Evolutionary conservation across 2,888 invertebrate species (phyloP).

Genomic region (Ornithoptera alexandrae): DNA sequence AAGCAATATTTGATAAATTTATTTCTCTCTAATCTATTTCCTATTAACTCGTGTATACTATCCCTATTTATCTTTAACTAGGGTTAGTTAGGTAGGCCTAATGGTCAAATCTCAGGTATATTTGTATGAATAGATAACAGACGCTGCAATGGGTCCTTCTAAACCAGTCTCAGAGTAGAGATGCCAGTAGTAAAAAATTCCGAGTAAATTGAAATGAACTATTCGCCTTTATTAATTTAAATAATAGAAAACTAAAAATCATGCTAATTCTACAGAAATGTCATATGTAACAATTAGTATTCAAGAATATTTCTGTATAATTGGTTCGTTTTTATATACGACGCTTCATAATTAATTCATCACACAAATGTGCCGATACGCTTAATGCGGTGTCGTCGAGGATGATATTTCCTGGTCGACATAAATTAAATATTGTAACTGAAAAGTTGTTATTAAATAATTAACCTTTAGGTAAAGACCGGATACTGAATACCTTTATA

Average conservation of each 20-base stretch:
- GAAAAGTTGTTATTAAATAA: slow-evolving; percentile 17
- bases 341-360: slow-evolving; percentile 9
- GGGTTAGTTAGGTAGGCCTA: too few relatives aligned
- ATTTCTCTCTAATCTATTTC: too few relatives aligned
- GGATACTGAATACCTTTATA: slow-evolving; percentile 17
- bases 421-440: slow-evolving; percentile 18
- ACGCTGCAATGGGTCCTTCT: too few relatives aligned
- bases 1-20: too few relatives aligned
- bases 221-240: neutral
- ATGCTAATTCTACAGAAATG: slow-evolving; percentile 22
- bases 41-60: too few relatives aligned
- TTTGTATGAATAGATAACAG: too few relatives aligned
- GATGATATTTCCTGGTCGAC: slow-evolving; percentile 23
- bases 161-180: too few relatives aligned
- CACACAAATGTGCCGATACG: neutral
- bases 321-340: slow-evolving; percentile 12
- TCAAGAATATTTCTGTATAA: slow-evolving; percentile 15
- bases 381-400: slow-evolving; percentile 1
- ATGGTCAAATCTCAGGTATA: too few relatives aligned
- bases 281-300: slow-evolving; percentile 17
- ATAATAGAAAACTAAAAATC: slow-evolving; percentile 3
- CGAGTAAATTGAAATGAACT: too few relatives aligned
- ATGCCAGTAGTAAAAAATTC: too few relatives aligned
- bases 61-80: too few relatives aligned
- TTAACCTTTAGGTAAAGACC: slow-evolving; percentile 25